Evolutionary conservation across 2,888 invertebrate species (phyloP).

Genomic region (Hyppa rectilinea): DNA sequence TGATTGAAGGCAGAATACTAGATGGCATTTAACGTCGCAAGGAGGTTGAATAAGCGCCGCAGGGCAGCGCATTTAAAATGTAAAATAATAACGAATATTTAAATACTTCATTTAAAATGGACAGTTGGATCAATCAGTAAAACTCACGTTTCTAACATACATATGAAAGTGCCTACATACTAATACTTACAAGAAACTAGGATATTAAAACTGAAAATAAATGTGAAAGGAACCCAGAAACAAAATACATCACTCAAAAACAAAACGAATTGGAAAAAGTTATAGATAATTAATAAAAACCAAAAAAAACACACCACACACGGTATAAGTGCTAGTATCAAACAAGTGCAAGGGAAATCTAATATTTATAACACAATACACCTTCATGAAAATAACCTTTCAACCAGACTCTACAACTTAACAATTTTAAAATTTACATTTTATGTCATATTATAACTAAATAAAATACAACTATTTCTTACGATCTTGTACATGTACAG

Average conservation of each 20-base stretch:
- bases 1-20: background rate
- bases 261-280: constrained; percentile 24
- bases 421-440: constrained; percentile 1
- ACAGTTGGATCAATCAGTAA: background rate
- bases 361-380: constrained; percentile 8
- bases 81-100: background rate
- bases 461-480: background rate
- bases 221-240: background rate
- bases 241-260: constrained; percentile 24
- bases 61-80: background rate
- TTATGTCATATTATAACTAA: background rate
- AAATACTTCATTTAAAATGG: background rate
- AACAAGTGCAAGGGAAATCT: constrained; percentile 45
- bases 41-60: background rate
- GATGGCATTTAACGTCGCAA: background rate
- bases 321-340: constrained; percentile 42
- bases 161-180: background rate
- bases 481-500: background rate
- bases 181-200: background rate
- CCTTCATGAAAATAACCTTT: background rate
- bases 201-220: background rate
- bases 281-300: constrained; percentile 26
- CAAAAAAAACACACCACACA: constrained; percentile 16
- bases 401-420: constrained; percentile 8
- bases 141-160: background rate